These are phyloP conservation scores for Lomographa bimaculata DNA, from an alignment of 2,888 invertebrate species.

Conservation along the genomic window DNA sequence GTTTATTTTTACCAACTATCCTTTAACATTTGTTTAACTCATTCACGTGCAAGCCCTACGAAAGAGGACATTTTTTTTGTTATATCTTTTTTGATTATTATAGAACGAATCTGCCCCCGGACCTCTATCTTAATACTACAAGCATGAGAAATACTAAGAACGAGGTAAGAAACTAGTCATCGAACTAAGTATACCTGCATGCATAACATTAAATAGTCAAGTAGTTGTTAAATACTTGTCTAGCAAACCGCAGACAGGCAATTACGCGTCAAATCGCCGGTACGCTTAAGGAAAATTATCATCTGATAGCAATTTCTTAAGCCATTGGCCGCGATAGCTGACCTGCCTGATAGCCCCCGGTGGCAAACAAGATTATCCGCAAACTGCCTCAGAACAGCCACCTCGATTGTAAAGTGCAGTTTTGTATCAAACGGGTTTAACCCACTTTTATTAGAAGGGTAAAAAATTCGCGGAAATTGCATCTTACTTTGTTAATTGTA, in stretches of 20 bases:
- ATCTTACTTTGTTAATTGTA: conserved; percentile 4
- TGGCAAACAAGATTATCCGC: conserved; percentile 59
- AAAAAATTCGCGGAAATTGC: conserved; percentile 19
- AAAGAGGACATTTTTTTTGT: no score
- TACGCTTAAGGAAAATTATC: conserved; percentile 37
- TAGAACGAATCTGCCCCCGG: no score
- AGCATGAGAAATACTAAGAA: no score
- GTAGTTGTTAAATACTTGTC: conserved; percentile 15
- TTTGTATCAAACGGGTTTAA: conserved; percentile 28
- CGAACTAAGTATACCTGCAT: no score
- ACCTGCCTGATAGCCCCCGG: conserved; percentile 57
- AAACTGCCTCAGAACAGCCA: conserved; percentile 42
- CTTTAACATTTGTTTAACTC: no score
- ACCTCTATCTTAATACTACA: no score
- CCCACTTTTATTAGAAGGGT: conserved; percentile 16
- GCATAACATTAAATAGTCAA: no score
- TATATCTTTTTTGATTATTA: no score
- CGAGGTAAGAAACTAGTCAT: no score
- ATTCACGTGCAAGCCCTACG: no score
- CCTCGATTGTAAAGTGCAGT: conserved; percentile 45
- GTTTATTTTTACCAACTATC: no score
- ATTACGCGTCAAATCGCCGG: conserved; percentile 35
- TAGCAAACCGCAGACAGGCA: conserved; percentile 27
- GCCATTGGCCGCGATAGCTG: conserved; percentile 63
- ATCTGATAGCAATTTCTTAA: conserved; percentile 53